Conservation (phyloP, 2,797 vertebrate species). For the Orientallactaga sibirica region DNA sequence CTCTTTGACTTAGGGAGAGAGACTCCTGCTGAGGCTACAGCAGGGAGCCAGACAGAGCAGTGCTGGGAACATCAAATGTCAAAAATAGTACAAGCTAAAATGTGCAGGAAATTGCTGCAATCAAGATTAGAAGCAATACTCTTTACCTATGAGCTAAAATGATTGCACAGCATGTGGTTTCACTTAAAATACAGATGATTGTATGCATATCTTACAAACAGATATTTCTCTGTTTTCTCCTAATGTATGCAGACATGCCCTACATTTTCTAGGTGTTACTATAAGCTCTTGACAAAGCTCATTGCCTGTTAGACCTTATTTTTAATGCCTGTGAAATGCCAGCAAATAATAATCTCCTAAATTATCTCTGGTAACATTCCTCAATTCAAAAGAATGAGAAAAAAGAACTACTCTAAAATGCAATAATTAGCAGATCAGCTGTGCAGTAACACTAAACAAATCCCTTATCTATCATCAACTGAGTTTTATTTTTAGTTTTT, state of each 20-base stretch:
- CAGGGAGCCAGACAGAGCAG: neutral
- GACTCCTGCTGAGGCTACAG: neutral
- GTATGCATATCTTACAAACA: constrained; percentile 7
- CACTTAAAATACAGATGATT: constrained; percentile 21
- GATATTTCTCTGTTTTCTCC: neutral
- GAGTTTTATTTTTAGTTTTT: neutral
- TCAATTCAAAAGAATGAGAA: neutral
- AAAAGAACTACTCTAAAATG: neutral
- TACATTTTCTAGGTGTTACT: neutral
- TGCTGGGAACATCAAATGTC: neutral
- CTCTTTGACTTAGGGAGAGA: neutral
- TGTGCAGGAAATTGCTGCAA: constrained; percentile 30
- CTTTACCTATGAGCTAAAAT: constrained; percentile 18
- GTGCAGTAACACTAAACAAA: neutral
- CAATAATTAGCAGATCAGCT: neutral
- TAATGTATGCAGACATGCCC: neutral
- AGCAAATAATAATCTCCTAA: neutral
- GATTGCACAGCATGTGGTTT: neutral
- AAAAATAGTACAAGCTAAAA: neutral
- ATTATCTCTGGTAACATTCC: neutral
- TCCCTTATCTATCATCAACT: neutral
- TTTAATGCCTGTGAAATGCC: neutral
- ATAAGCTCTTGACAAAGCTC: neutral
- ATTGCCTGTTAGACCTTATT: neutral
- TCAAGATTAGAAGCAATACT: neutral